Evolutionary conservation across 1,140 invertebrate species (phyloP).

Genomic region (Rhagoletis pomonella): DNA sequence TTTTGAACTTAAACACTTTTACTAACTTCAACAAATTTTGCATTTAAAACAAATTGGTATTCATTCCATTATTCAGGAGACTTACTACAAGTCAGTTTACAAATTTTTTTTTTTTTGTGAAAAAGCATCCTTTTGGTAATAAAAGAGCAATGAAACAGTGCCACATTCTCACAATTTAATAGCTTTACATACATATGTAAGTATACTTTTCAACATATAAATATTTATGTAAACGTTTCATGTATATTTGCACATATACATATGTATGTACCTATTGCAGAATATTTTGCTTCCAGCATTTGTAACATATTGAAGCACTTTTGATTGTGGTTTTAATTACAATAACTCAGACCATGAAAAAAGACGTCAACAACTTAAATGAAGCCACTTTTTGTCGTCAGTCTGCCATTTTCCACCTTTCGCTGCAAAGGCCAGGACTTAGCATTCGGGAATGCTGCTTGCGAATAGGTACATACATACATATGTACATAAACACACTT

Average conservation of each 20-base stretch:
- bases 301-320: slow-evolving; percentile 53
- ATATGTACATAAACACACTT: not conserved
- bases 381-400: slow-evolving; percentile 37
- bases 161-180: too few species aligned
- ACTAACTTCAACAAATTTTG: too few species aligned
- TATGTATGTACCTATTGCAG: not conserved
- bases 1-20: too few species aligned
- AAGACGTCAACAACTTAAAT: slow-evolving; percentile 14
- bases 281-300: not conserved
- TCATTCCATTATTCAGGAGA: too few species aligned
- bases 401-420: slow-evolving; percentile 26
- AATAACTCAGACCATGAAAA: slow-evolving; percentile 45
- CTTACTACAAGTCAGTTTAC: too few species aligned
- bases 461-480: not conserved
- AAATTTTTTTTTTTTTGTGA: too few species aligned
- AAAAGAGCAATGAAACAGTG: too few species aligned
- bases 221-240: too few species aligned
- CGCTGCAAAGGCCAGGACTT: not conserved
- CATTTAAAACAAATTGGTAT: too few species aligned
- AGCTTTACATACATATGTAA: too few species aligned
- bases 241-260: not conserved
- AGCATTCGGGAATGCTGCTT: not conserved
- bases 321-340: slow-evolving; percentile 57
- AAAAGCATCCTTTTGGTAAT: too few species aligned
- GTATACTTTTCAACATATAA: too few species aligned